Evolutionary conservation across 1,140 invertebrate genomes (phyloP), one percentile per base, ranked within the genome.

Genomic region (Araneus ventricosus): DNA sequence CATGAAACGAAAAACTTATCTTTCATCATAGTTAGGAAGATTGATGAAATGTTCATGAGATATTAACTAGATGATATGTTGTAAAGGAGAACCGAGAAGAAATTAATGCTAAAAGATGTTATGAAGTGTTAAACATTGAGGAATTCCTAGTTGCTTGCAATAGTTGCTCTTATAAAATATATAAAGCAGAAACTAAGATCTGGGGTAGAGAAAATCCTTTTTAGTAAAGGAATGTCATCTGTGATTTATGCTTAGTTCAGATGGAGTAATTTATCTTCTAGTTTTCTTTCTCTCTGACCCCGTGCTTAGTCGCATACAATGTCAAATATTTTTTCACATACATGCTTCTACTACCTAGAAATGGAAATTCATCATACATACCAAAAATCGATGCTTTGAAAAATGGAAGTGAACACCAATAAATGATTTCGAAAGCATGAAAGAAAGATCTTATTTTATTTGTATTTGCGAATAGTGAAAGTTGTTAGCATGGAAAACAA

Each of bases 171-270:
- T 75, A 37, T 0, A 34, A 30, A 34, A 75, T n/a, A n/a, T n/a
- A n/a, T n/a, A n/a, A 75, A 20, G 8, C 10, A 37, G 4, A 22
- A 30, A 22, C 30, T 4, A 17, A 20, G 70, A 37, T 34, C 59
- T 63, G n/a, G 24, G 6, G 24, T 63, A 14, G 45, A 67, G 63
- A 75, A 75, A 75, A 24, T n/a, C n/a, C 52, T 84, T 84, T 20
- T 84, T 30, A 52, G 41, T 17, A 2, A 30, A 57, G 82, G 8
- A 34, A 27, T 84, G 45, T 27, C 41, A 27, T 45, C 45, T 84
- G 82, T 84, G 82, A 84, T 84, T 84, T 75, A 75, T 75, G 34
- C 20, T 75, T 30, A 37, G 30, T 75, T 75, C 70, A 30, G 70
- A 20, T 34, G 30, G 3, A 34, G 70, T 75, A 75, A 75, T 75